Conservation (phyloP, 2,113 vertebrate genomes). For the Apus apus region DNA sequence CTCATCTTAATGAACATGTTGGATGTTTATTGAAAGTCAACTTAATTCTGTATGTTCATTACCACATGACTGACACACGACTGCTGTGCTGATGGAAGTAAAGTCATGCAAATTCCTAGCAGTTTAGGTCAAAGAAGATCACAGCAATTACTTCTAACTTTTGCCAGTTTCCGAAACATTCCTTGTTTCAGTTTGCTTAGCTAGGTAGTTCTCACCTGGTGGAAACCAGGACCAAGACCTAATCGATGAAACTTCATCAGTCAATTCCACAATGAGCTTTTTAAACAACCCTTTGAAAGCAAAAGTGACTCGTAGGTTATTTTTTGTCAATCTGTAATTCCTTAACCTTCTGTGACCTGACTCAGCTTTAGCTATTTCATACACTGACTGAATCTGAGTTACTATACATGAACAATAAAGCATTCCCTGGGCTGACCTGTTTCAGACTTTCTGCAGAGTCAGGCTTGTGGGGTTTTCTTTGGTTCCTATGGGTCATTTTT, state of each 20-base stretch:
- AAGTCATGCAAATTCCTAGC: neutral
- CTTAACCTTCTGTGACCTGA: neutral
- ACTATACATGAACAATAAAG: neutral
- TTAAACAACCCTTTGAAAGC: neutral
- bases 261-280: conserved; percentile 11
- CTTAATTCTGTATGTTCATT: neutral
- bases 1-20: neutral
- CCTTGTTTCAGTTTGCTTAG: neutral
- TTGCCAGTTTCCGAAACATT: neutral
- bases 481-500: neutral
- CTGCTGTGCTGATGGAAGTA: neutral
- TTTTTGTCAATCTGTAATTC: conserved; percentile 16
- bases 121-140: neutral
- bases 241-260: neutral
- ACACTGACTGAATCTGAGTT: neutral
- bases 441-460: neutral
- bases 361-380: conserved; percentile 6
- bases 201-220: neutral
- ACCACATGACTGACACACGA: neutral
- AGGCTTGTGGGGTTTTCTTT: neutral
- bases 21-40: neutral
- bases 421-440: neutral
- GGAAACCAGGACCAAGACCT: neutral
- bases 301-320: neutral
- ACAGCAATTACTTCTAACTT: neutral